phyloP scores from a whole-genome alignment of 2,113 vertebrate species.

The Pelusios castaneus region DNA sequence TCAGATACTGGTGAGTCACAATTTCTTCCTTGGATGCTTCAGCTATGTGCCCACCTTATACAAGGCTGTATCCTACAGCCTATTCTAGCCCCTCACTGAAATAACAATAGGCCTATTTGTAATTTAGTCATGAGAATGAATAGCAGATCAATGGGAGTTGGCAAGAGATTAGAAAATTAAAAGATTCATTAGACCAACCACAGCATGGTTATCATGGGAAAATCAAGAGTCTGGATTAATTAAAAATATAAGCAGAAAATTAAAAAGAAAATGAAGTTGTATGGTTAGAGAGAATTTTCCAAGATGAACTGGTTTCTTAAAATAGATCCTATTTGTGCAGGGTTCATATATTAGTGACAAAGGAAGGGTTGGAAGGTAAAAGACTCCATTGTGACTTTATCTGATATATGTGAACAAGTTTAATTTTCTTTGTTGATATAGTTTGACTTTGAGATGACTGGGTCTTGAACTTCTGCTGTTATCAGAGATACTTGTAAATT shows the following conservation, averaged over 20 bases:
- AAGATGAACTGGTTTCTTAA: neutral
- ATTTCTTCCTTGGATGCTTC: neutral
- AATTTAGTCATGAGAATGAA: conserved; percentile 4
- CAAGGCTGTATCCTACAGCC: neutral
- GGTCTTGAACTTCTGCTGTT: neutral
- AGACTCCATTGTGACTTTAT: neutral
- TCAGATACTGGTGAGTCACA: neutral
- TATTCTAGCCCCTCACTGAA: neutral
- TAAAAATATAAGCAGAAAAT: neutral
- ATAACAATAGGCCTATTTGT: conserved; percentile 10
- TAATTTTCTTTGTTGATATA: neutral
- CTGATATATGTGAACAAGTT: neutral
- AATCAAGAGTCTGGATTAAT: neutral
- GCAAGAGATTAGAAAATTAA: conserved; percentile 33
- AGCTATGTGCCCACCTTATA: neutral
- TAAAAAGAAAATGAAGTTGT: neutral
- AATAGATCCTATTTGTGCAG: neutral
- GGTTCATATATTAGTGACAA: fast-evolving
- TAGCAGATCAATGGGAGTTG: conserved; percentile 13
- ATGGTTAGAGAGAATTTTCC: neutral
- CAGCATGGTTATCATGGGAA: conserved; percentile 9
- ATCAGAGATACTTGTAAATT: neutral
- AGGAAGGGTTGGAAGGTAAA: neutral
- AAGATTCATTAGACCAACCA: conserved; percentile 20
- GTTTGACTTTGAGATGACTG: neutral